These are phyloP conservation scores for Danaus plexippus DNA, from an alignment of 1,140 invertebrate genomes.

Conservation along the genomic window DNA sequence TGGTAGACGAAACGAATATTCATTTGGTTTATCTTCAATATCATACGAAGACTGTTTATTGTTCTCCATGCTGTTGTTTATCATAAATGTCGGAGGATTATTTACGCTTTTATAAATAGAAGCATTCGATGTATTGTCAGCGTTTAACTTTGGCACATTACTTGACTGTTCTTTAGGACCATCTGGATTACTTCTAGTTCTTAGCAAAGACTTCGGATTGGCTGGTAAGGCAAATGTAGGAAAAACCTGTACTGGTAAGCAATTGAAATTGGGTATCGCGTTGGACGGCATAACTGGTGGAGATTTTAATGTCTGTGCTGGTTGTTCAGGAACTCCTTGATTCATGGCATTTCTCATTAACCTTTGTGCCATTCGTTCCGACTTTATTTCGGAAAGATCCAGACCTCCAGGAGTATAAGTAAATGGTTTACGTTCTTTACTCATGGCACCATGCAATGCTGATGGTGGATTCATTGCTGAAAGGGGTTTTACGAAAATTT, in stretches of 20 bases:
- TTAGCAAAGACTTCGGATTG: slow-evolving; percentile 63
- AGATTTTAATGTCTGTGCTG: slow-evolving; percentile 49
- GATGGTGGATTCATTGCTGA: slow-evolving; percentile 82
- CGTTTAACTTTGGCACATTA: background rate
- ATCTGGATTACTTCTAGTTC: slow-evolving; percentile 56
- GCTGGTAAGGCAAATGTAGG: slow-evolving; percentile 61
- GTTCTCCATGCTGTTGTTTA: slow-evolving; percentile 15
- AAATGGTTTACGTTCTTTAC: slow-evolving; percentile 90
- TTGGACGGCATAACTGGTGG: slow-evolving; percentile 42
- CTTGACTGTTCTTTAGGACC: slow-evolving; percentile 25
- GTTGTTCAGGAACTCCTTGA: slow-evolving; percentile 64
- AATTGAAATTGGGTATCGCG: slow-evolving; percentile 58
- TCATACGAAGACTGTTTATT: slow-evolving; percentile 15
- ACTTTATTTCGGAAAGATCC: slow-evolving; percentile 91
- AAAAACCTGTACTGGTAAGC: slow-evolving; percentile 66
- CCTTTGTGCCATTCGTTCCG: slow-evolving; percentile 89
- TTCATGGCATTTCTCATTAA: slow-evolving; percentile 80
- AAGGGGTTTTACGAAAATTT: slow-evolving; percentile 34
- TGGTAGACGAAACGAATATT: slow-evolving; percentile 9
- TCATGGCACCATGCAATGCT: slow-evolving; percentile 89
- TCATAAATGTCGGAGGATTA: slow-evolving; percentile 3
- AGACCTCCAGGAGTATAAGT: slow-evolving; percentile 94
- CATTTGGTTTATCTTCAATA: slow-evolving; percentile 7
- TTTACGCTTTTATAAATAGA: slow-evolving; percentile 7
- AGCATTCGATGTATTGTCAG: slow-evolving; percentile 4